Base-by-base conservation (phyloP, 2,113 vertebrate genomes). In the Taxidea taxus region DNA sequence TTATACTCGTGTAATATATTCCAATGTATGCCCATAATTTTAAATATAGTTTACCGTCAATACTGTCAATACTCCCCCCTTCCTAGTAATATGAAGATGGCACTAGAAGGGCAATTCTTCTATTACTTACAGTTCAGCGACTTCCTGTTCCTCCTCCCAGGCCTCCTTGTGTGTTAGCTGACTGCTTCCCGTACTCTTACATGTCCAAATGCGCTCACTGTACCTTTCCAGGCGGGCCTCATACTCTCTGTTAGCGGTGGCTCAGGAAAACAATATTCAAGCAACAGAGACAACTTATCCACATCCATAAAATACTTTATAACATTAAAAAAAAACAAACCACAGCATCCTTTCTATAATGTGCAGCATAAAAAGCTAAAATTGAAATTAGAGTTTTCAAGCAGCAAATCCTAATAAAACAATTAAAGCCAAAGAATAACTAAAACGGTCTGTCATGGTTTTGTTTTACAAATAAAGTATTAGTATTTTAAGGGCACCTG, bases 111-210 rank as follows among this genome's bases (percentile, higher is more conserved):
- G 29, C 44, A 96, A 77, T 20, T 47, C 31, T 84, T 82, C 27
- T 8, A 56, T 54, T 99, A 99, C 99, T 99, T 96, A 99, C 99
- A 99, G 99, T 97, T 99, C 99, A 0, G 99, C 99, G 60, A 99
- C 99, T 98, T 99, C 99, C 98, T 99, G 99, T 96, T 99, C 99
- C 97, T 99, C 99, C 89, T 99, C 99, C 99, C 99, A 99, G 93
- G 99, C 99, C 97, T 99, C 99, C 96, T 99, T 99, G 98, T 99
- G 99, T 0, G 99, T 99, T 95, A 99, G 99, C 98, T 99, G 99
- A 97, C 98, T 99, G 98, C 99, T 99, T 97, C 99, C 99, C 0
- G 99, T 99, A 98, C 99, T 99, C 97, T 99, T 99, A 98, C 99
- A 99, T 0, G 99, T 99, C 99, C 99, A 99, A 96, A 99, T 99